phyloP scores from a whole-genome alignment of 2,113 vertebrate genomes.

The Sander vitreus region DNA sequence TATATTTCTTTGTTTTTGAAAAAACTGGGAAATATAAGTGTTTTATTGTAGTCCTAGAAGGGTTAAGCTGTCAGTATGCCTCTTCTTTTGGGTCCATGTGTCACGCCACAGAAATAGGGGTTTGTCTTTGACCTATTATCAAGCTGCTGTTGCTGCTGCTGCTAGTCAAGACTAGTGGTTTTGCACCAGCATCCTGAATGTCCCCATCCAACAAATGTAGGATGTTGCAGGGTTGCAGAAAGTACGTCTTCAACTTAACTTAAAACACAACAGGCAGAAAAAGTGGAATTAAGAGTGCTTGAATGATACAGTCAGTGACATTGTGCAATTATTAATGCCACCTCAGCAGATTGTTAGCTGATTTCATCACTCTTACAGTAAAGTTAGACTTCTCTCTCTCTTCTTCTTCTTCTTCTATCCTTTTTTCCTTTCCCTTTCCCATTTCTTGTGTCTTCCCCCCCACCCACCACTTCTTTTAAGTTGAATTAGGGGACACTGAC shows the following conservation, averaged over 20 bases:
- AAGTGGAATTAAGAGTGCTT: background rate
- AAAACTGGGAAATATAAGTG: background rate
- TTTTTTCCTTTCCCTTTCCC: background rate
- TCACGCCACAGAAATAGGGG: background rate
- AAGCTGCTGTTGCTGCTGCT: background rate
- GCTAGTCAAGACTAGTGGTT: background rate
- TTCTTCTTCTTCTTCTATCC: background rate
- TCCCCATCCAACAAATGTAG: background rate
- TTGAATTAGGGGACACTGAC: constrained; percentile 87
- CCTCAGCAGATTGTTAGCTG: constrained; percentile 50
- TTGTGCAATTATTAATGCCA: constrained; percentile 36
- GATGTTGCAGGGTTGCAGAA: background rate
- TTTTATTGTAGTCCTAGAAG: background rate
- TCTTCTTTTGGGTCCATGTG: background rate
- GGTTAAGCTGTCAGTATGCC: background rate
- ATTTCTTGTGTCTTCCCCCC: background rate
- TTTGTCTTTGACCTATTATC: background rate
- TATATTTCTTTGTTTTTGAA: background rate
- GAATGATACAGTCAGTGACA: background rate
- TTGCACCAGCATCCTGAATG: background rate
- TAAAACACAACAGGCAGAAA: background rate
- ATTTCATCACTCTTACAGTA: constrained; percentile 52
- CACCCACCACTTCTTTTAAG: constrained; percentile 55
- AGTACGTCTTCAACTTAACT: background rate
- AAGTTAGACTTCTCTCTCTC: background rate